Evolutionary conservation across 1,140 invertebrate species (phyloP), one percentile per base, ranked within the genome.

Genomic region (Aphidius gifuensis): DNA sequence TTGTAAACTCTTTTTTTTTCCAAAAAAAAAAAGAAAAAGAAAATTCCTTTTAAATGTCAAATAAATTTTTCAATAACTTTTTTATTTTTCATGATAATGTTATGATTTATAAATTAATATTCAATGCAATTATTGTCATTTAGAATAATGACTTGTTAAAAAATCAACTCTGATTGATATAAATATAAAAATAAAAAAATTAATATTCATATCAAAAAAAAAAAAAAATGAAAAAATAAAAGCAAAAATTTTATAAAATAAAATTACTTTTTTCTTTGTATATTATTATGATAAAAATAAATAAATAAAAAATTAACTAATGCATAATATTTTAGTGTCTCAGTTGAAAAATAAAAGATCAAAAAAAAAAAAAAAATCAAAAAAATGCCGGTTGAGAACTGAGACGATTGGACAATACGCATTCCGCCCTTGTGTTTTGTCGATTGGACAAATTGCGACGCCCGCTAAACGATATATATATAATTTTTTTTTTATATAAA

Each of bases 361-460:
- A 61, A 51, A 58, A 16, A 16, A 16, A 16, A 16, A 16, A 58
- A 61, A 63, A 63, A 50, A 64, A 63, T 60, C 51, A 64, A 59
- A 64, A 64, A 64, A 54, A 58, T 50, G n/a, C 45, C 39, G 23
- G 23, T 3, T 32, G 23, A 32, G 23, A 32, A 32, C 23, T 32
- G 23, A 32, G 4, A 32, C 23, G 23, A 48, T 40, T 64, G 67
- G 67, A 78, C 74, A 78, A 77, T 78, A 74, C 70, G 66, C 72
- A 78, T 79, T 78, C 74, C 76, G 58, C 58, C 58, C 61, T 61
- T 65, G 67, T 77, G 72, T 79, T 77, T 76, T 79, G 75, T 70
- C 72, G 68, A 66, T 65, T 66, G 72, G 75, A 78, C 77, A 79
- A 79, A 79, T 79, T 79, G 76, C 77, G 64, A 74, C 62, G 73